Evolutionary conservation across 1,140 invertebrate genomes (phyloP), one percentile per base, ranked within the genome.

Genomic region (Fopius arisanus): DNA sequence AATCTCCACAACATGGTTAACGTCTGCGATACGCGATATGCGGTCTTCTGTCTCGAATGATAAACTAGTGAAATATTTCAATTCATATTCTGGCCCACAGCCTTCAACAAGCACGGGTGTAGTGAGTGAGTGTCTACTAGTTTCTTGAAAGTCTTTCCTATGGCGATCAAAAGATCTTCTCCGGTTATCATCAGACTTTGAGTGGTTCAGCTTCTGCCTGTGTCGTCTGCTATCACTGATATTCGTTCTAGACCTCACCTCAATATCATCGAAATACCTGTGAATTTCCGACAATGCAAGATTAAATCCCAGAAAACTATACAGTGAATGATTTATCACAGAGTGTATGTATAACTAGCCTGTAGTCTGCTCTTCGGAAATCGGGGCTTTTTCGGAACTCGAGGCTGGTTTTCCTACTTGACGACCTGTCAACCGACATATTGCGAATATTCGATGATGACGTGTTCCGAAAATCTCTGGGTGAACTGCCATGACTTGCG

Each of bases 351-450:
- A 66, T 43, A 75, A 70, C 70, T 77, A 75, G 86, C 86, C 84
- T 85, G 75, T 84, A 87, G 67, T 88, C 85, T 37, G 80, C 79
- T 73, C 80, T 82, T 2, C 86, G 82, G 48, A 87, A 87, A 75
- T 88, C 87, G 1, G 87, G 86, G 75, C 86, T 87, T 62, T 78
- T 81, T 69, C 81, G 79, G 23, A 86, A 86, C 12, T 88, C 87
- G 21, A 88, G 82, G 73, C 85, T 88, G 1, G 87, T 80, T 77
- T 88, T 88, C 40, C 87, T 78, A 33, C 82, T 82, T 70, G 81
- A 77, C 16, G 78, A 74, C 72, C 79, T 82, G 67, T 88, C 87
- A 41, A 88, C 83, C 10, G 87, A 88, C 85, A 86, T 88, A 80
- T 87, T 86, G 23, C 83, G 86, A 75, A 88, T 86, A 69, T 84